phyloP scores from a whole-genome alignment of 2,888 invertebrate genomes.

The Acanthosepion esculentum region DNA sequence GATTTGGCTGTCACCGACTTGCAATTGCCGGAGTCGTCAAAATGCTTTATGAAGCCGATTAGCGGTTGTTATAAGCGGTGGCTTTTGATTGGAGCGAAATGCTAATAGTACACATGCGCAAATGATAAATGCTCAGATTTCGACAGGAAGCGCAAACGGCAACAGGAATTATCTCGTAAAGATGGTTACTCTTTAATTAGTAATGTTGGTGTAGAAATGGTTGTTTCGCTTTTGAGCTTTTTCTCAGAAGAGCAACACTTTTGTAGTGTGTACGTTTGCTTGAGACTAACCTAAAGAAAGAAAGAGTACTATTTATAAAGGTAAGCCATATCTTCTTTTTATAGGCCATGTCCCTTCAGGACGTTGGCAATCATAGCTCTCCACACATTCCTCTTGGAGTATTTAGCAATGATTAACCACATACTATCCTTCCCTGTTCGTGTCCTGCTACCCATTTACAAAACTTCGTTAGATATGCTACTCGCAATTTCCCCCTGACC shows the following conservation, averaged over 20 bases:
- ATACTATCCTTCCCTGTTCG: too few species aligned
- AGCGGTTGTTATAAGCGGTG: not conserved
- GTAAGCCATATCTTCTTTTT: too few species aligned
- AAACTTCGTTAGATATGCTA: too few species aligned
- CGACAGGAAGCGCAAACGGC: not conserved
- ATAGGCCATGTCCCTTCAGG: too few species aligned
- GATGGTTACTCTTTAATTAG: not conserved
- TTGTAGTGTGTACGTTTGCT: too few species aligned
- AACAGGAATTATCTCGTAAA: not conserved
- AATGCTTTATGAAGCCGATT: not conserved
- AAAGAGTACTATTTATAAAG: too few species aligned
- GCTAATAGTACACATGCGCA: not conserved
- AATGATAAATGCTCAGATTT: not conserved
- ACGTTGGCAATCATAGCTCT: too few species aligned
- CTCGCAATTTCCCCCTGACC: too few species aligned
- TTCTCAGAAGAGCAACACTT: not conserved
- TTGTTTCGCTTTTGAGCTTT: not conserved
- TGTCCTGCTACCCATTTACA: too few species aligned
- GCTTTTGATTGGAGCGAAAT: not conserved
- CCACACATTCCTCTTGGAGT: too few species aligned
- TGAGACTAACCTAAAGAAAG: too few species aligned
- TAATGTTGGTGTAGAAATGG: not conserved
- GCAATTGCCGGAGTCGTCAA: not conserved
- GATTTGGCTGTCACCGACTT: not conserved
- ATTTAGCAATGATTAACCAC: too few species aligned